Evolutionary conservation across 1,140 invertebrate species (phyloP), one percentile per base, ranked within the genome.

Genomic region (Polypedilum vanderplanki): DNA sequence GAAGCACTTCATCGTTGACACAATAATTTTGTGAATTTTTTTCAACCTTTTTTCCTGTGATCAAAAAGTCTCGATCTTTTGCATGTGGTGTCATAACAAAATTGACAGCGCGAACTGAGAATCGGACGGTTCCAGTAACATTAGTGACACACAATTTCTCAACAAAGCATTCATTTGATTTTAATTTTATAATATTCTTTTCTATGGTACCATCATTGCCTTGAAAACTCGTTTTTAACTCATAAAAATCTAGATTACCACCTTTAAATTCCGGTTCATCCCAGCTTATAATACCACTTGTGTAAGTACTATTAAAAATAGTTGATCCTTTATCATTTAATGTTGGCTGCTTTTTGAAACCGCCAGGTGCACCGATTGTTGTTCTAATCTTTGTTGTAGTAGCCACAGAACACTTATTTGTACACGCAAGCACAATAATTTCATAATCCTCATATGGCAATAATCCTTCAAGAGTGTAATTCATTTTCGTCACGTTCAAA

Each of bases 401-500:
- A 65, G 79, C 76, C 0, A 81, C 77, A 10, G 90, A 91, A 78
- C 89, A 90, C 15, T 87, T 81, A 64, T 89, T 87, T 15, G 90
- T 91, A 79, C 92, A 94, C 7, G 93, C 91, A 40, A 84, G 79
- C 1, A 93, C 86, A 20, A 82, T 82, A 7, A 93, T 84, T 1
- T 85, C 86, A 79, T 94, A 94, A 75, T 88, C 87, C 3, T 85
- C 87, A 77, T 88, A 87, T 73, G 83, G 82, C 40, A 78, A 78
- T 46, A 87, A 79, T 18, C 83, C 81, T 22, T 41, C 79, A 24
- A 86, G 76, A 33, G 73, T 74, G 40, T 46, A 75, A 75, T 78
- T n/a, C 40, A 75, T 77, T 40, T 57, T 33, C 5, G 24, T 33
- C 24, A 33, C 24, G 5, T 33, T 33, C 24, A 33, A 57, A 4